phyloP scores from a whole-genome alignment of 2,113 vertebrate species.

The Austrofundulus limnaeus region DNA sequence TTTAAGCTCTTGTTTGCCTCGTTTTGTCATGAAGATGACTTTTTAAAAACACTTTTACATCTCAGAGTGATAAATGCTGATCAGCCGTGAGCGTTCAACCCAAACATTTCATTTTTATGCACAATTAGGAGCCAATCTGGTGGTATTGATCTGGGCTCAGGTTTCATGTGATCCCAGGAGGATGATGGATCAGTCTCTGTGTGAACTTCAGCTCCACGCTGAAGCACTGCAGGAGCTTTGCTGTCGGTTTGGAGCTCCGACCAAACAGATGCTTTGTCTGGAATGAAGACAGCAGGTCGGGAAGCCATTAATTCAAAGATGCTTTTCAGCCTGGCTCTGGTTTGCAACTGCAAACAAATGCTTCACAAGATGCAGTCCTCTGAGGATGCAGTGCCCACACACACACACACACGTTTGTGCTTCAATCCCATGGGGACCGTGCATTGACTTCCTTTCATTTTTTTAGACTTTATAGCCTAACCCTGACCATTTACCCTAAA shows the following conservation, averaged over 20 bases:
- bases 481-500: no score
- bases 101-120: conserved; percentile 51
- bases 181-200: neutral
- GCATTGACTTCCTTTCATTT: no score
- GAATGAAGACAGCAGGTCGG: conserved; percentile 22
- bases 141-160: conserved; percentile 36
- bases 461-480: no score
- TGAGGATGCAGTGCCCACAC: neutral
- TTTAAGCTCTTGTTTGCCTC: neutral
- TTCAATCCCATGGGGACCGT: no score
- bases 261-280: conserved; percentile 12
- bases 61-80: conserved; percentile 7
- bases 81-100: conserved; percentile 20
- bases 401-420: no score
- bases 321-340: neutral
- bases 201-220: conserved; percentile 11
- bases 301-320: conserved; percentile 26
- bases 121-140: conserved; percentile 28
- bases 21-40: conserved; percentile 12
- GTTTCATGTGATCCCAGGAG: conserved; percentile 15
- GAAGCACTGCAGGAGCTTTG: conserved; percentile 18
- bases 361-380: conserved; percentile 8
- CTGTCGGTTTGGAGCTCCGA: neutral
- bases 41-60: no score
- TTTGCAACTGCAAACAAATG: conserved; percentile 15